A percentile compares a stretch with the other conserved stretches of the same genome.
phyloP scores from a whole-genome alignment of 1,140 invertebrate genomes.

The Caenorhabditis remanei region DNA sequence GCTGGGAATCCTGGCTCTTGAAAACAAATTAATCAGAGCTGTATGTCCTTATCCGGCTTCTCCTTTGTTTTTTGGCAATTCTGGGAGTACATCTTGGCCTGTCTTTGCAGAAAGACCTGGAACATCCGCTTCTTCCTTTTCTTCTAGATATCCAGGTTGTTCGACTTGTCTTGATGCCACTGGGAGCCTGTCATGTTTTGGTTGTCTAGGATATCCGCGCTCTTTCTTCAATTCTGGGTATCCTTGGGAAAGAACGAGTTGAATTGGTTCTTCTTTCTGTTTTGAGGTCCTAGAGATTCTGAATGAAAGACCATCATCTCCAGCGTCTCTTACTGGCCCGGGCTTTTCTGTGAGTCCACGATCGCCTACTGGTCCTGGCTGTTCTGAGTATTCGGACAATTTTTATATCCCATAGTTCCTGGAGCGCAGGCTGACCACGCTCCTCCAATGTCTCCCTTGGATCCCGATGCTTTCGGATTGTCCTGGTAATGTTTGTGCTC shows the following conservation, averaged over 20 bases:
- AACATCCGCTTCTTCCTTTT: constrained; percentile 79
- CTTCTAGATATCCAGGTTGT: constrained; percentile 64
- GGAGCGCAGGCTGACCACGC: no score
- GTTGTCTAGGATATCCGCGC: constrained; percentile 78
- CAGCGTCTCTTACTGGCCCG: no score
- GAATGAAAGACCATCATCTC: no score
- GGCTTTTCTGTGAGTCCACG: constrained; percentile 79
- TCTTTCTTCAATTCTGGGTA: constrained; percentile 79
- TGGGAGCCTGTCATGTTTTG: constrained; percentile 78
- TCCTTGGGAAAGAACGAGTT: no score
- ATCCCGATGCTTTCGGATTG: no score
- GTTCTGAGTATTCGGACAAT: no score
- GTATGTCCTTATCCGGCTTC: constrained; percentile 78
- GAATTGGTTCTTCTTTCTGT: no score
- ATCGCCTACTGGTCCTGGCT: constrained; percentile 79
- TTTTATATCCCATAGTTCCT: no score
- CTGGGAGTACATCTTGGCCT: constrained; percentile 73
- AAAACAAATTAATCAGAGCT: neutral
- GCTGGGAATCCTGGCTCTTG: constrained; percentile 80
- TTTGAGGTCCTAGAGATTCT: no score
- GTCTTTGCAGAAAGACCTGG: constrained; percentile 81
- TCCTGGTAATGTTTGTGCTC: no score
- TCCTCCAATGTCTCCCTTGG: no score
- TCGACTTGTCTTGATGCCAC: no score
- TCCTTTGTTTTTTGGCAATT: constrained; percentile 72